phyloP scores from a whole-genome alignment of 2,888 invertebrate species.

The Agrotis puta region DNA sequence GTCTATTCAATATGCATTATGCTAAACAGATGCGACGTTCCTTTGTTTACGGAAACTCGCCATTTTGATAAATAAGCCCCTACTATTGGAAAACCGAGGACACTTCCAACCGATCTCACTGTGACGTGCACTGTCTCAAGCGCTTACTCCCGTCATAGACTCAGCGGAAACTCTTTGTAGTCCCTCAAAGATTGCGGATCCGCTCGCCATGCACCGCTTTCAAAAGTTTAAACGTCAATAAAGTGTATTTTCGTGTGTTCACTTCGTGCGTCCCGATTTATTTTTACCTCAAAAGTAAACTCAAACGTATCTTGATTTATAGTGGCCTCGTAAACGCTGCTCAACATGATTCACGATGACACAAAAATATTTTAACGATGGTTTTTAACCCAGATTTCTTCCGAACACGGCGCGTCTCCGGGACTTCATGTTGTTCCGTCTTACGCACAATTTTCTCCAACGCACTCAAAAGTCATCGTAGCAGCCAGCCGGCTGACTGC shows the following conservation, averaged over 20 bases:
- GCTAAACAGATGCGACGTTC: slow-evolving; percentile 67
- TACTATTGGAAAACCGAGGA: slow-evolving; percentile 55
- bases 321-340: slow-evolving; percentile 78
- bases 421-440: slow-evolving; percentile 64
- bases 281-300: slow-evolving; percentile 85
- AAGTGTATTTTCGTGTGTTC: slow-evolving; percentile 57
- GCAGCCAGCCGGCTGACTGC: slow-evolving; percentile 77
- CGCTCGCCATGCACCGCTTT: slow-evolving; percentile 38
- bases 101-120: slow-evolving; percentile 50
- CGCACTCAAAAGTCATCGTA: slow-evolving; percentile 70
- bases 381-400: slow-evolving; percentile 75
- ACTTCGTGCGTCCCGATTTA: slow-evolving; percentile 69
- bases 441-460: slow-evolving; percentile 62
- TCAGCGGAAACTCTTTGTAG: slow-evolving; percentile 61
- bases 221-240: slow-evolving; percentile 53
- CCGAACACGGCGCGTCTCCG: slow-evolving; percentile 60
- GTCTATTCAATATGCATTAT: slow-evolving; percentile 73
- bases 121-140: slow-evolving; percentile 46
- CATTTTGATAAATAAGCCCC: slow-evolving; percentile 66
- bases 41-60: slow-evolving; percentile 68
- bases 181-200: slow-evolving; percentile 36
- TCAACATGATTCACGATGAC: slow-evolving; percentile 81
- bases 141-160: slow-evolving; percentile 42
- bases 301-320: slow-evolving; percentile 82
- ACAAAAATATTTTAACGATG: slow-evolving; percentile 78